These are phyloP conservation scores for Pyrocephalus nanus DNA, from an alignment of 2,797 vertebrate species.

Conservation along the genomic window DNA sequence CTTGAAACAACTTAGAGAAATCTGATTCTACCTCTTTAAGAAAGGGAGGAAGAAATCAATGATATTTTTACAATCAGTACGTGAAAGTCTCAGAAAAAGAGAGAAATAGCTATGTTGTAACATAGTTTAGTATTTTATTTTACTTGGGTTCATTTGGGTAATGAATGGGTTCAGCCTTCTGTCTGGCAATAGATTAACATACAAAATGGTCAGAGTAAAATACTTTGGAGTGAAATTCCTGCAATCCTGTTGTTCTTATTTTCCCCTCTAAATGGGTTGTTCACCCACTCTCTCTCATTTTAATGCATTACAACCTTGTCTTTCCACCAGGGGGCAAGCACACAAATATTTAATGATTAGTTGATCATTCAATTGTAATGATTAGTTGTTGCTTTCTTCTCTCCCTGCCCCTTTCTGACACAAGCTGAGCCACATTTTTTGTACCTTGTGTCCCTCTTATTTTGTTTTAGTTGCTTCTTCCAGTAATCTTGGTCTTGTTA, in stretches of 20 bases:
- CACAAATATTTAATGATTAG: not conserved
- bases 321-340: conserved; percentile 48
- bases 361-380: not conserved
- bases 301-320: not conserved
- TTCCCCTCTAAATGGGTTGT: not conserved
- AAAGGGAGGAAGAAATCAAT: conserved; percentile 32
- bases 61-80: conserved; percentile 10
- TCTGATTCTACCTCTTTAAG: conserved; percentile 5
- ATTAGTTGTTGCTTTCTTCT: not conserved
- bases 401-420: not conserved
- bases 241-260: not conserved
- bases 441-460: not conserved
- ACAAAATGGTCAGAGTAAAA: not conserved
- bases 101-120: not conserved
- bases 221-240: not conserved
- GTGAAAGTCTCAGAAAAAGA: not conserved
- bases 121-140: not conserved
- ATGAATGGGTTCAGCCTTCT: not conserved
- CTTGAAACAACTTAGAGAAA: conserved; percentile 12
- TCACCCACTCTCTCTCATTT: not conserved
- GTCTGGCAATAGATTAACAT: not conserved
- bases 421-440: not conserved
- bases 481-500: not conserved
- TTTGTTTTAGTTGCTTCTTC: not conserved
- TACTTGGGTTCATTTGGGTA: not conserved